Evolutionary conservation across 2,888 invertebrate genomes (phyloP).

Genomic region (Dryobotodes eremita): DNA sequence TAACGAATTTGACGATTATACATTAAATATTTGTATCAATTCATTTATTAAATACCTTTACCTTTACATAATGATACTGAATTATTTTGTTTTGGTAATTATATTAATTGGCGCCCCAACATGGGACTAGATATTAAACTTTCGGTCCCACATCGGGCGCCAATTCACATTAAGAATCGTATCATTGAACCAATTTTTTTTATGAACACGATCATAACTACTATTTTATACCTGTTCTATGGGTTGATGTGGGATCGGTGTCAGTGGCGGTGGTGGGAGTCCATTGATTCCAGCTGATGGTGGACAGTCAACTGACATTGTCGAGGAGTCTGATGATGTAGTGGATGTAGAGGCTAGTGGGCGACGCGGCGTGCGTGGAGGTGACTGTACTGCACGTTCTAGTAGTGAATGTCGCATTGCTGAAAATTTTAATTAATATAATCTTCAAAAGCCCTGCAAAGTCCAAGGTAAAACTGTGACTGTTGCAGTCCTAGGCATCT

Average conservation of each 20-base stretch:
- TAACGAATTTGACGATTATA: not conserved
- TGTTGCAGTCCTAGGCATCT: not conserved
- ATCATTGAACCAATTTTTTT: not conserved
- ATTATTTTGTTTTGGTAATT: not conserved
- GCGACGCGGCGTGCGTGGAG: conserved; percentile 88
- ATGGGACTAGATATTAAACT: not conserved
- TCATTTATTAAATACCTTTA: not conserved
- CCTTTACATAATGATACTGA: not conserved
- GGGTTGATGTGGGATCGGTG: conserved; percentile 77
- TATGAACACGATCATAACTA: not conserved
- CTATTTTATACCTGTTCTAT: conserved; percentile 79
- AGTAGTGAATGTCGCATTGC: conserved; percentile 93
- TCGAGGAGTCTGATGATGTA: conserved; percentile 92
- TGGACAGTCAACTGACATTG: conserved; percentile 89
- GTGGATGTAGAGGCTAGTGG: conserved; percentile 93
- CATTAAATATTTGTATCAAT: not conserved
- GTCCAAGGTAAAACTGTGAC: not conserved
- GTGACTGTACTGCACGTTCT: conserved; percentile 89
- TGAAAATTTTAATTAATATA: conserved; percentile 69
- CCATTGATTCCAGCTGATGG: conserved; percentile 83
- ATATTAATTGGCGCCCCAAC: not conserved
- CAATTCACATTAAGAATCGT: not conserved
- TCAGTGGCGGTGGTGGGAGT: conserved; percentile 75
- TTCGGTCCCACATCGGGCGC: not conserved
- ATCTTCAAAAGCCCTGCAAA: not conserved